Base-by-base conservation (phyloP, 2,113 vertebrate genomes). In the Vidua macroura region DNA sequence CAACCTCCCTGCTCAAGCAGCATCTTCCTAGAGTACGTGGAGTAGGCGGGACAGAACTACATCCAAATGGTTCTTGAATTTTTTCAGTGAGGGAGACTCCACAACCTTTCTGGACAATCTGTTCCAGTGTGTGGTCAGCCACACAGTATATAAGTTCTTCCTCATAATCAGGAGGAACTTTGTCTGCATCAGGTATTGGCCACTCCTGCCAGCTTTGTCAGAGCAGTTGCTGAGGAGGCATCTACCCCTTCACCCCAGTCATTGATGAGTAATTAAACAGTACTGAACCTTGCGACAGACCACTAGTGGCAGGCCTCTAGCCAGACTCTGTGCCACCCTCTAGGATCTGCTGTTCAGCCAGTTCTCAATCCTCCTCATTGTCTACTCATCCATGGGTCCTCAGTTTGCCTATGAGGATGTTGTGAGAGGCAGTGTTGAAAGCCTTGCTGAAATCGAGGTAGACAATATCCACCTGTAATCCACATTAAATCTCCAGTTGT, bases 161-260 rank as follows among this genome's bases (percentile, higher is more conserved):
- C 18, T 64, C 43, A 28, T n/a, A 48, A 56, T 16, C n/a, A 56
- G n/a, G 41, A 56, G 5, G 18, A 48, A 15, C 8, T 64, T 48
- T 0, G 0, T 28, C 14, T 39, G 7, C n/a, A 41, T 41, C n/a
- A 41, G 41, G 6, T 64, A 23, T 48, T 0, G 0, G 28, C 7
- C 12, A 20, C 19, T 74, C 19, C n/a, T 41, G 18, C 13, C 24
- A 30, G 43, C 18, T 59, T 49, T 41, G 27, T 58, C 43, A 49
- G 35, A 15, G 12, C 49, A 20, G 8, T n/a, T 28, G 24, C 35
- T 85, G 35, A 41, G 43, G 51, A 49, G 43, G 13, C 13, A 24
- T 49, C 24, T 75, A 58, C 20, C 4, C 24, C 43, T 49, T 58
- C 43, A 49, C 35, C 35, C 24, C 56, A 56, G n/a, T 30, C 2